phyloP scores from a whole-genome alignment of 2,113 vertebrate genomes.

The Tachysurus vachellii region DNA sequence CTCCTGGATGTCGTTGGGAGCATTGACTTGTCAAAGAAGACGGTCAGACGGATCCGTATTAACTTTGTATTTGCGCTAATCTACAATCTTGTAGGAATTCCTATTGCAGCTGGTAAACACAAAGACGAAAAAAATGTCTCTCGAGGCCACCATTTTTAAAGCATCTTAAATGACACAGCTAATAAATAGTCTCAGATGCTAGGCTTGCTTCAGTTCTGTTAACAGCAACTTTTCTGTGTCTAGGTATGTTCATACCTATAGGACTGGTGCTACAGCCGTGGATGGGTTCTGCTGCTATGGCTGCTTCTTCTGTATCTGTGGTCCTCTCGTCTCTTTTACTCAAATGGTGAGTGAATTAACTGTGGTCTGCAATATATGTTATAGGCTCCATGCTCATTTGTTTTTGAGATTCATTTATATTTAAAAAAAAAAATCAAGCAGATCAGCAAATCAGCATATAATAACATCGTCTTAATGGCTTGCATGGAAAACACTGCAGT shows the following conservation, averaged over 20 bases:
- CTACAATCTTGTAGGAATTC: constrained; percentile 94
- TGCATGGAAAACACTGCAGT: neutral
- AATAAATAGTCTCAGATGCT: neutral
- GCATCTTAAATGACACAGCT: no score
- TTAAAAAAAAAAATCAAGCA: neutral
- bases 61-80: constrained; percentile 94
- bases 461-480: neutral
- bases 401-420: neutral
- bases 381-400: neutral
- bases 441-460: no score
- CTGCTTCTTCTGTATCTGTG: constrained; percentile 93
- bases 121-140: neutral
- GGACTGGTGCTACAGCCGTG: constrained; percentile 93
- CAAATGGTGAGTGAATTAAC: constrained; percentile 76
- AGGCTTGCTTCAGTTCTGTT: neutral
- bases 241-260: constrained; percentile 89
- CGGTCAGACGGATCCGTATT: constrained; percentile 85
- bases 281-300: constrained; percentile 99
- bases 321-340: constrained; percentile 92
- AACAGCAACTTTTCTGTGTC: neutral
- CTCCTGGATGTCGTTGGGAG: constrained; percentile 93
- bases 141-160: neutral
- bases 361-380: neutral
- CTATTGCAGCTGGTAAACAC: constrained; percentile 89
- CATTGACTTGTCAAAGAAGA: constrained; percentile 92